Evolutionary conservation across 2,888 invertebrate species (phyloP).

Genomic region (Dinocampus coccinellae): DNA sequence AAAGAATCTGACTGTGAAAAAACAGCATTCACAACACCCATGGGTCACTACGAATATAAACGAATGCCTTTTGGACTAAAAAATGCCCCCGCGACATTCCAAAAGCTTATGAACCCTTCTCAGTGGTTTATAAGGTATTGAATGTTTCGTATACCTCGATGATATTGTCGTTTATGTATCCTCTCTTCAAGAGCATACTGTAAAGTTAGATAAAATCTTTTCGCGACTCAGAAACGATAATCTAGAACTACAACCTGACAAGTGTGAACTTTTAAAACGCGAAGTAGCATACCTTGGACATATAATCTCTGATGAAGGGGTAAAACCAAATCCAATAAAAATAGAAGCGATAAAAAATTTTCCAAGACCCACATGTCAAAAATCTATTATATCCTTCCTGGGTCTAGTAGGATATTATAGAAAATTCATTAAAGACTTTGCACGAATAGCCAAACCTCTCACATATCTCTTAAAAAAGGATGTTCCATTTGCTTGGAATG

Average conservation of each 20-base stretch:
- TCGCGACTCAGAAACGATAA: background rate
- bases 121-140: constrained; percentile 14
- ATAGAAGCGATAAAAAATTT: background rate
- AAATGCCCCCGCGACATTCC: constrained; percentile 35
- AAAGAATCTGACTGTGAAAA: too few species aligned
- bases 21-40: constrained; percentile 22
- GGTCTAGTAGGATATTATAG: constrained; percentile 49
- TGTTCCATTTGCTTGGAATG: constrained; percentile 34
- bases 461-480: constrained; percentile 46
- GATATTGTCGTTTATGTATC: constrained; percentile 35
- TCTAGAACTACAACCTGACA: constrained; percentile 27
- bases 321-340: constrained; percentile 44
- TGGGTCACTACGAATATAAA: constrained; percentile 28
- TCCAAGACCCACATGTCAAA: background rate
- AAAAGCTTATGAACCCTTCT: constrained; percentile 33
- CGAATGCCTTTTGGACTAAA: constrained; percentile 38
- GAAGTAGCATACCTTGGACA: constrained; percentile 51
- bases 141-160: constrained; percentile 33
- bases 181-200: background rate
- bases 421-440: constrained; percentile 47
- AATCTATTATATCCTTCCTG: constrained; percentile 46
- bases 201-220: background rate
- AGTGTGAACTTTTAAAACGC: constrained; percentile 43
- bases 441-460: constrained; percentile 46
- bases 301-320: constrained; percentile 44